Conservation (phyloP, 2,113 vertebrate genomes). For the Gobio gobio region DNA sequence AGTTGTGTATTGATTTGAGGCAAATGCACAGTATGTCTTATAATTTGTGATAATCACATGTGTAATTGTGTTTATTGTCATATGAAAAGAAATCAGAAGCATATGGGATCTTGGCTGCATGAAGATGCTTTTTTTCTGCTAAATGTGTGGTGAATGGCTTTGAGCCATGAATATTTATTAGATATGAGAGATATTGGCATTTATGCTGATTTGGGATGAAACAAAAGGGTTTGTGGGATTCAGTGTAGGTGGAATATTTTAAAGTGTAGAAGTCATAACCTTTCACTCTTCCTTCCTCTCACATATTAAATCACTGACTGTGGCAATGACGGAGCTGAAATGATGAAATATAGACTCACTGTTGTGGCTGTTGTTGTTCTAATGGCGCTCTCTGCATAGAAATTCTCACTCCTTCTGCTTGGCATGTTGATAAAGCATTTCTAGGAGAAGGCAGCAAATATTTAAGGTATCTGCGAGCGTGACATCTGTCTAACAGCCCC, state of each 20-base stretch:
- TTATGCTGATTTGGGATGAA: constrained; percentile 44
- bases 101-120: constrained; percentile 11
- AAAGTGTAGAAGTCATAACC: constrained; percentile 55
- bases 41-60: constrained; percentile 18
- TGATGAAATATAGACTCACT: constrained; percentile 53
- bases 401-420: constrained; percentile 61
- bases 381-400: constrained; percentile 63
- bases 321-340: constrained; percentile 48
- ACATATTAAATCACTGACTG: constrained; percentile 46
- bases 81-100: background rate
- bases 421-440: constrained; percentile 73
- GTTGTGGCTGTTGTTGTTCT: constrained; percentile 54
- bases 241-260: constrained; percentile 56
- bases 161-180: constrained; percentile 10
- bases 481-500: constrained; percentile 81
- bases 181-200: constrained; percentile 37
- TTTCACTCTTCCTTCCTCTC: constrained; percentile 48
- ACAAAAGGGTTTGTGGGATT: constrained; percentile 39
- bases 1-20: constrained; percentile 7
- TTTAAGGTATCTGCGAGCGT: constrained; percentile 78
- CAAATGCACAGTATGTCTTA: constrained; percentile 9
- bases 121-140: constrained; percentile 1
- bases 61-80: background rate
- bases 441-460: constrained; percentile 73
- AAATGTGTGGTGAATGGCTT: background rate